phyloP scores from a whole-genome alignment of 2,888 invertebrate species.

The Adelognathus sp. region DNA sequence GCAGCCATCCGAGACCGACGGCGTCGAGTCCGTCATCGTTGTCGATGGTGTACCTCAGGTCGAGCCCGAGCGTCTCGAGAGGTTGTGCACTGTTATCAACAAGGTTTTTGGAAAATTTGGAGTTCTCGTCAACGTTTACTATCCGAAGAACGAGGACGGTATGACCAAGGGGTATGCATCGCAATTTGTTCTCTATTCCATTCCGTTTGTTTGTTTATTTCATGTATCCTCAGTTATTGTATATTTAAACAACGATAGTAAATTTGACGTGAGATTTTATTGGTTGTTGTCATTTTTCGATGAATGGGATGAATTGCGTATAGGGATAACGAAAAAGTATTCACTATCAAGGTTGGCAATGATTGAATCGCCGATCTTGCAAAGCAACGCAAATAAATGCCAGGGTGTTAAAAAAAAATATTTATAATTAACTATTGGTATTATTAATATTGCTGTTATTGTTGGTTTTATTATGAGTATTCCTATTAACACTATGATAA shows the following conservation, averaged over 20 bases:
- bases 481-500: no score
- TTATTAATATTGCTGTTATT: no score
- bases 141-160: constrained; percentile 92
- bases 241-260: neutral
- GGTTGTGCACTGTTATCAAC: constrained; percentile 94
- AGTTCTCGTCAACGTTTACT: constrained; percentile 93
- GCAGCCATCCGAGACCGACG: constrained; percentile 97
- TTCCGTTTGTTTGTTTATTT: neutral
- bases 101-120: constrained; percentile 96
- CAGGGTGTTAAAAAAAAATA: no score
- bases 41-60: constrained; percentile 98
- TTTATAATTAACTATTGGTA: no score
- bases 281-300: no score
- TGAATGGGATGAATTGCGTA: no score
- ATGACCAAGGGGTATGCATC: constrained; percentile 88
- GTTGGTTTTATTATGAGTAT: no score
- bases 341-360: no score
- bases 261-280: no score
- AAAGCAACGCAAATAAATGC: no score
- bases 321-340: no score
- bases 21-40: constrained; percentile 97
- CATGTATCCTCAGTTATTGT: neutral
- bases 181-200: constrained; percentile 26
- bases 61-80: constrained; percentile 94
- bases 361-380: no score